Evolutionary conservation across 2,113 vertebrate genomes (phyloP), one percentile per base, ranked within the genome.

Genomic region (Callaeas wilsoni): DNA sequence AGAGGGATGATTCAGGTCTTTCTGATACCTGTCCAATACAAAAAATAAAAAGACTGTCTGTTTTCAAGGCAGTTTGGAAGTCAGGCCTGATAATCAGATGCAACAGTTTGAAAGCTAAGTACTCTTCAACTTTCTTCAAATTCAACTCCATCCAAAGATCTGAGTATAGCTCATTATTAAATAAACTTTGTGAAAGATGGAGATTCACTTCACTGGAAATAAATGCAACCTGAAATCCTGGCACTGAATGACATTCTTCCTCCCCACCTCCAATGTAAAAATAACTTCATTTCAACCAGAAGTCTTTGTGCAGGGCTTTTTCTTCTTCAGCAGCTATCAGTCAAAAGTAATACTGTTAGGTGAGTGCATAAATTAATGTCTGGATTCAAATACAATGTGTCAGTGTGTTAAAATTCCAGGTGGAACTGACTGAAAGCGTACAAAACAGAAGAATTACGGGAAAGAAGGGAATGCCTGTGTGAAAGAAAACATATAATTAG

Each of bases 21-120:
- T 93, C 80, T 95, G 93, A 89, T 91, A 95, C 87, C 80, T 68
- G 75, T 92, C 95, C 86, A 96, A 78, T 14, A 44, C 42, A 23
- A 94, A 75, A 95, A 70, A 55, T 8, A n/a, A 71, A 87, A 94
- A 60, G 3, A 87, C 22, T 52, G 39, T 71, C 79, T 74, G 10
- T 93, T 93, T 94, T 90, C 62, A 80, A 87, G 57, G 35, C 69
- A 94, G 46, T 65, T 35, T 79, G 52, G 53, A 92, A 91, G 41
- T 39, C 57, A 69, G 44, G 84, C 57, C 89, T 91, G 82, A 75
- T 30, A 70, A 86, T 78, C 52, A 88, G 75, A 84, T 20, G n/a
- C 39, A 77, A 67, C 49, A 77, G 55, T 67, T 15, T 80, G 59
- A 85, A 84, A 88, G 41, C 26, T n/a, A 88, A 73, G 14, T 16